Evolutionary conservation across 2,888 invertebrate species (phyloP).

Genomic region (Cheilosia grossa): DNA sequence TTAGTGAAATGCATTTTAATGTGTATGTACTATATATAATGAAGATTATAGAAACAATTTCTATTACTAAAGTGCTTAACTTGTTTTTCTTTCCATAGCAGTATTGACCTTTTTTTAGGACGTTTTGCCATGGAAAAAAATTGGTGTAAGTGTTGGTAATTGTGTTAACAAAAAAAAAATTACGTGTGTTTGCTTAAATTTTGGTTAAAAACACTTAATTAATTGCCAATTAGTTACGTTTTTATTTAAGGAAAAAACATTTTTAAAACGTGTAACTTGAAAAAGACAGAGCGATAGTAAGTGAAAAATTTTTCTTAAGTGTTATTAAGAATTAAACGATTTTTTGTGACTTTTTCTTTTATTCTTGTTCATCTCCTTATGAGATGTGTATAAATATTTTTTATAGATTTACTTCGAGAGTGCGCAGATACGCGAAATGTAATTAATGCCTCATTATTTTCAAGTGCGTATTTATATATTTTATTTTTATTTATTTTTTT

Average conservation of each 20-base stretch:
- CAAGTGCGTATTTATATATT: conserved; percentile 1
- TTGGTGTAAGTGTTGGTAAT: neutral
- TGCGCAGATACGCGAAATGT: conserved; percentile 74
- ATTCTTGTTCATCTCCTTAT: conserved; percentile 10
- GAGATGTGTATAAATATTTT: conserved; percentile 3
- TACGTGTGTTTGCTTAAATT: conserved; percentile 50
- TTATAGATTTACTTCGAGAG: conserved; percentile 74
- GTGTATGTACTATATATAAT: neutral
- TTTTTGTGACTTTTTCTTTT: conserved; percentile 11
- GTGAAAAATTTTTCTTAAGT: conserved; percentile 17
- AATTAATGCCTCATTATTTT: conserved; percentile 69
- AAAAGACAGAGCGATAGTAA: conserved; percentile 55
- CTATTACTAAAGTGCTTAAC: neutral
- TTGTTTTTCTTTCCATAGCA: neutral
- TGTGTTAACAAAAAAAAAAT: conserved; percentile 7
- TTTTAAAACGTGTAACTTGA: conserved; percentile 43
- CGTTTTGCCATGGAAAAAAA: neutral
- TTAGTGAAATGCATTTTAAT: conserved; percentile 7
- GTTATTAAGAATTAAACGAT: conserved; percentile 10
- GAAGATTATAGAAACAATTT: conserved; percentile 3
- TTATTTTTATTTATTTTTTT: conserved; percentile 10
- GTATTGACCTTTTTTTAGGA: neutral
- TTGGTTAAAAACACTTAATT: conserved; percentile 68
- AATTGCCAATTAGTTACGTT: conserved; percentile 73
- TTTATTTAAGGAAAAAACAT: conserved; percentile 34